Evolutionary conservation across 2,113 vertebrate species (phyloP), one percentile per base, ranked within the genome.

Genomic region (Passer montanus): DNA sequence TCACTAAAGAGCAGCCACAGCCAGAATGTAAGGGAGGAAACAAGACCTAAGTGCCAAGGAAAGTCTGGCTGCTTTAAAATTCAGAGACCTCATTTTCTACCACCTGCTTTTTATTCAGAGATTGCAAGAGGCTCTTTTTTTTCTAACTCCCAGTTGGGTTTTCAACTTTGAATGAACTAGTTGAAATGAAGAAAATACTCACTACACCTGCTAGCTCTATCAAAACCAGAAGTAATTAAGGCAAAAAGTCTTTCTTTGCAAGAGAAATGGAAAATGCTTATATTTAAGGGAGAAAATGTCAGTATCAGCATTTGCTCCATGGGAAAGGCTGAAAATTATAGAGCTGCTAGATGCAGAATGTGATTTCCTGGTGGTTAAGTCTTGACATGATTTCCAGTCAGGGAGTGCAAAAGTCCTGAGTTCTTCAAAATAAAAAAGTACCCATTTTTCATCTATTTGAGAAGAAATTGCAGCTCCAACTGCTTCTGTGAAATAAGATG

Each of bases 201-300:
- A 5, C 39, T 94, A 44, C 56, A 86, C 76, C 76, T 96, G 35
- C 79, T 86, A 81, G 56, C 72, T 94, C 47, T 67, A 28, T 83
- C 17, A 3, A 93, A 94, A 64, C 41, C 50, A 88, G 59, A 92
- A 94, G 82, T 93, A 94, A 93, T 93, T 95, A 90, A 96, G 35
- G 76, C 55, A 67, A 33, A 75, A 92, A 72, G 35, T 59, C 47
- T 84, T 87, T 80, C 50, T 93, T 85, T 2, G 0, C 33, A 74
- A 39, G 76, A 90, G 72, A 76, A 94, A 67, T 74, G 82, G 64
- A 90, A 96, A 93, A 81, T 90, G 55, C 46, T 79, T 95, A 53
- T 16, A 14, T 76, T 90, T 86, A 43, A 87, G 68, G 43, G 44
- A 27, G 9, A 88, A 93, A 90, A 75, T 86, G 44, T 56, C 10